phyloP scores from a whole-genome alignment of 2,888 invertebrate species.

The Chrysina gloriosa region DNA sequence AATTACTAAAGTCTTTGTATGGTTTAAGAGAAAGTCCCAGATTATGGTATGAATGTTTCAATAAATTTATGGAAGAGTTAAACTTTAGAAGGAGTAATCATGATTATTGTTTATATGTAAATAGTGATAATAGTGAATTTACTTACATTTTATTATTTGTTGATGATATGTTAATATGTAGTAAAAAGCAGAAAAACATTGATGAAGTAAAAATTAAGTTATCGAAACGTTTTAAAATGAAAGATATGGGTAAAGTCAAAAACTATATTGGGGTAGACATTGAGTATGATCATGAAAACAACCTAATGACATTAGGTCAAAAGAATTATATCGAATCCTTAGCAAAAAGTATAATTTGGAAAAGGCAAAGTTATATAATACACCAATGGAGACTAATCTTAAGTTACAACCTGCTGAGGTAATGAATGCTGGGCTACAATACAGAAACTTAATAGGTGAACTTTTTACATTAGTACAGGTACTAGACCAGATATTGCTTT shows the following conservation, averaged over 20 bases:
- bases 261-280: too few relatives aligned
- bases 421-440: neutral
- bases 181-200: neutral
- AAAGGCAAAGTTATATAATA: conserved; percentile 3
- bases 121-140: neutral
- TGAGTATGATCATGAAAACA: neutral
- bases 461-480: conserved; percentile 13
- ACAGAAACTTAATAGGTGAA: neutral
- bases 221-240: conserved; percentile 1
- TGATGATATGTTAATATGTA: too few relatives aligned
- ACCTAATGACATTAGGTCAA: neutral
- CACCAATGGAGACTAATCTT: conserved; percentile 25
- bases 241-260: conserved; percentile 6
- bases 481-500: conserved; percentile 12
- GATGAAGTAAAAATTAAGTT: neutral
- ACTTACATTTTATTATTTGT: neutral
- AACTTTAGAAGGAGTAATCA: neutral
- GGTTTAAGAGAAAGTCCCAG: conserved; percentile 14
- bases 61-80: neutral
- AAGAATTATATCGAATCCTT: neutral
- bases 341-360: conserved; percentile 17
- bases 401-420: neutral
- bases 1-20: neutral
- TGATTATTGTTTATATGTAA: neutral
- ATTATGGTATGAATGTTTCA: neutral